These are phyloP conservation scores for crab-eating macaque (Macaca fascicularis) DNA, from an alignment of 2,113 vertebrate genomes.

Conservation along the genomic window DNA sequence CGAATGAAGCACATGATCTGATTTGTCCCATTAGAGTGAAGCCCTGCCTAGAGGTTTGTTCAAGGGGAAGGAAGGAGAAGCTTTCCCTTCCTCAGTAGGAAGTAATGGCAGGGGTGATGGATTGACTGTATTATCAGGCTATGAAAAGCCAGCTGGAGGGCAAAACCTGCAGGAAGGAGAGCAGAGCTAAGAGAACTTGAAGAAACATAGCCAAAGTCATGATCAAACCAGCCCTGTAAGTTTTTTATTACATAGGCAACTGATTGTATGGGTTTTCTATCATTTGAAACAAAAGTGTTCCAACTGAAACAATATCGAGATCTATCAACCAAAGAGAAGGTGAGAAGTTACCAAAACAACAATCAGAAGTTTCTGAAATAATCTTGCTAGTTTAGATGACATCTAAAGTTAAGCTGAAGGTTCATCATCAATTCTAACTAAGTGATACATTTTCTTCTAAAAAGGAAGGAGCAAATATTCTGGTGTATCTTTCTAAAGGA, in stretches of 20 bases:
- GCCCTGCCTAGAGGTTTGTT: not conserved
- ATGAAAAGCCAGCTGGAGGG: not conserved
- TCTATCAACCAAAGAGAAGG: not conserved
- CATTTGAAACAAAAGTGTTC: not conserved
- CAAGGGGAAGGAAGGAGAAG: not conserved
- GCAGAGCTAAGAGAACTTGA: not conserved
- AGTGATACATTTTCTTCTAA: not conserved
- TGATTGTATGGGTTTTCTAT: not conserved
- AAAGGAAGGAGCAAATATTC: not conserved
- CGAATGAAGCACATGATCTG: not conserved
- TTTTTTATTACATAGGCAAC: not conserved
- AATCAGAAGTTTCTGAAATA: constrained; percentile 28
- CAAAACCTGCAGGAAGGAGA: not conserved
- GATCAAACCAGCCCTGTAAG: not conserved
- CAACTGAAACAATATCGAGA: not conserved
- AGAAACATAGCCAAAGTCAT: not conserved
- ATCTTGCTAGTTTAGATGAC: not conserved
- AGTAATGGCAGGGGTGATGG: not conserved
- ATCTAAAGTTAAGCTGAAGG: not conserved
- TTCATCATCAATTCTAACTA: not conserved
- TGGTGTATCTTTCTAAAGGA: not conserved
- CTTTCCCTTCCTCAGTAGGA: not conserved
- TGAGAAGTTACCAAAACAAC: not conserved
- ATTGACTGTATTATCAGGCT: not conserved
- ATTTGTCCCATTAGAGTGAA: not conserved